Percentiles rank a stretch among this genome's conserved stretches.
Evolutionary conservation across 92 coral and sea anemone species (phyloP).

Genomic region (Parazoanthus darwini): DNA sequence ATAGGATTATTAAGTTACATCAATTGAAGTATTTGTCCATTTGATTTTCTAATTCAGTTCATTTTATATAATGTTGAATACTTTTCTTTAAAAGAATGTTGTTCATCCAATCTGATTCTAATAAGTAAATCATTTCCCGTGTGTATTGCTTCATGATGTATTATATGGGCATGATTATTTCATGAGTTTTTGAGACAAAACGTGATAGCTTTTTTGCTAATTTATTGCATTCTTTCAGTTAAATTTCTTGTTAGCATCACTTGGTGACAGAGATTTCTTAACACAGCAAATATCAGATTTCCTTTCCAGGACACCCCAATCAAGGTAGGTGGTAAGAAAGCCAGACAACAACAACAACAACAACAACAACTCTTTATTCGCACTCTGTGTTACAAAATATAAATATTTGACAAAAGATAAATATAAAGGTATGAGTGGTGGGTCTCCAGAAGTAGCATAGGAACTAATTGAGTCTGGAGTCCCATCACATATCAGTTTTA

Average conservation of each 20-base stretch:
- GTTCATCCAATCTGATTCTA: not conserved
- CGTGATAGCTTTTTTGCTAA: not conserved
- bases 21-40: not conserved
- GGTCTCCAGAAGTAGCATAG: no score
- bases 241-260: conserved; percentile 89
- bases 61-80: not conserved
- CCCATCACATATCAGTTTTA: no score
- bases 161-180: no score
- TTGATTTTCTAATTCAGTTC: not conserved
- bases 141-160: not conserved
- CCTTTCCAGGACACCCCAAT: conserved; percentile 91
- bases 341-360: no score
- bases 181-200: no score
- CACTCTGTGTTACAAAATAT: no score
- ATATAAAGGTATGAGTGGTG: no score
- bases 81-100: not conserved
- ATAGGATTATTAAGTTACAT: no score
- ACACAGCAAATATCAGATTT: conserved; percentile 91
- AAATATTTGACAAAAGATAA: no score
- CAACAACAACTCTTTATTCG: no score
- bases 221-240: conserved; percentile 55
- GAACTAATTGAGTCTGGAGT: no score
- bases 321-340: conserved; percentile 63
- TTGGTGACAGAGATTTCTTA: conserved; percentile 84
- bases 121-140: not conserved